Conservation (phyloP, 2,113 vertebrate genomes). For the Entosphenus tridentatus region DNA sequence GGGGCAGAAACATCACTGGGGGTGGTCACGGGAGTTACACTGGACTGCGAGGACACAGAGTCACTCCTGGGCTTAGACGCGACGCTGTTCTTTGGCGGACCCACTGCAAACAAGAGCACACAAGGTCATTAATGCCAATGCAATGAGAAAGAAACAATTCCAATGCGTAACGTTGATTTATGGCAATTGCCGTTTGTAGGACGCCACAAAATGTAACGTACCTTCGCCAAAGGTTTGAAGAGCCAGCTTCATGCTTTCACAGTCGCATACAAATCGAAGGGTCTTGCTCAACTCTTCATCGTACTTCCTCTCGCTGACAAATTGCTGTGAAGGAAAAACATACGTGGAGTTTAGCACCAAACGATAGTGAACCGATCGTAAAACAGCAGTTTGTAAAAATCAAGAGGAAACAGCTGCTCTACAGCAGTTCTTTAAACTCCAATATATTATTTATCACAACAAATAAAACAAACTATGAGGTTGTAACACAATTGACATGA, state of each 20-base stretch:
- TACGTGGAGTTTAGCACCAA: not conserved
- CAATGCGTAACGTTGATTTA: not conserved
- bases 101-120: constrained; percentile 29
- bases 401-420: not conserved
- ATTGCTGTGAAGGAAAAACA: constrained; percentile 33
- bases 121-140: not conserved
- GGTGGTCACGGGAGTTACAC: constrained; percentile 13
- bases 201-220: constrained; percentile 15
- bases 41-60: constrained; percentile 24
- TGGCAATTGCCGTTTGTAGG: constrained; percentile 4
- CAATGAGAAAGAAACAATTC: not conserved
- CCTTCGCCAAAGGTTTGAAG: constrained; percentile 61
- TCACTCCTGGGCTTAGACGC: constrained; percentile 47
- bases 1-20: constrained; percentile 12
- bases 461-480: constrained; percentile 1
- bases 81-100: constrained; percentile 67
- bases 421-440: constrained; percentile 7
- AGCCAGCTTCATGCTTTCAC: constrained; percentile 46
- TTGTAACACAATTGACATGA: not conserved
- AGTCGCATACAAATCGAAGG: constrained; percentile 54
- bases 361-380: constrained; percentile 6
- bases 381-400: constrained; percentile 1
- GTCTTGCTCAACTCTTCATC: constrained; percentile 70
- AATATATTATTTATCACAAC: constrained; percentile 3
- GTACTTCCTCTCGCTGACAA: constrained; percentile 82